Base-by-base conservation (phyloP, 2,888 invertebrate species). In the Heliconius hortense region DNA sequence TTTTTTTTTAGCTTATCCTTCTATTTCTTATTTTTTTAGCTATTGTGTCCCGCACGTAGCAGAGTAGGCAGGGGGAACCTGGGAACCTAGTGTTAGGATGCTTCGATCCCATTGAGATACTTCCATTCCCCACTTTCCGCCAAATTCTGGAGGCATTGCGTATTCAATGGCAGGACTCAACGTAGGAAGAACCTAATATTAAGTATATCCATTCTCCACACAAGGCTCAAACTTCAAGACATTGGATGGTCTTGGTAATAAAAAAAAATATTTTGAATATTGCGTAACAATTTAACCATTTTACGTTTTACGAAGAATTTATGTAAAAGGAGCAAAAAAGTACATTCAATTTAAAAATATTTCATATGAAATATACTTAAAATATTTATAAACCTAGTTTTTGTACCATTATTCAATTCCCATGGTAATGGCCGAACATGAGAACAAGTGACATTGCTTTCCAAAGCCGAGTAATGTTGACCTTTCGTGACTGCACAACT, bases 381-480 rank as follows among this genome's bases (percentile, higher is more conserved):
- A 53, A 56, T 69, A n/a, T 31, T n/a, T 31, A 31, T 53, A 31
- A 56, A 15, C 1, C 31, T n/a, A 48, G n/a, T 31, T 56, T 31
- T 69, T 56, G 8, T 31, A n/a, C 28, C n/a, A 31, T 13, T 15
- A 69, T 53, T 56, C 69, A 69, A 28, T 31, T 69, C 68, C 69
- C 69, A 69, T 69, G 31, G 56, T 56, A 69, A 56, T 56, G 11
- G 21, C 21, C 31, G 69, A 28, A 74, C 13, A 69, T 24, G 68
- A 69, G 60, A 74, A 62, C 48, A 53, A 24, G 28, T 48, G 68
- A 39, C 56, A 60, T 53, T 74, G 74, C 62, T 63, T 74, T 69
- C 62, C 35, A 74, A 73, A 74, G 68, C 48, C 53, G 48, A 15
- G 11, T 31, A 59, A 31, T 21, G 24, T 68, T 69, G 18, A 59